Conservation (phyloP, 2,888 invertebrate genomes). For the Bombyx huttoni region DNA sequence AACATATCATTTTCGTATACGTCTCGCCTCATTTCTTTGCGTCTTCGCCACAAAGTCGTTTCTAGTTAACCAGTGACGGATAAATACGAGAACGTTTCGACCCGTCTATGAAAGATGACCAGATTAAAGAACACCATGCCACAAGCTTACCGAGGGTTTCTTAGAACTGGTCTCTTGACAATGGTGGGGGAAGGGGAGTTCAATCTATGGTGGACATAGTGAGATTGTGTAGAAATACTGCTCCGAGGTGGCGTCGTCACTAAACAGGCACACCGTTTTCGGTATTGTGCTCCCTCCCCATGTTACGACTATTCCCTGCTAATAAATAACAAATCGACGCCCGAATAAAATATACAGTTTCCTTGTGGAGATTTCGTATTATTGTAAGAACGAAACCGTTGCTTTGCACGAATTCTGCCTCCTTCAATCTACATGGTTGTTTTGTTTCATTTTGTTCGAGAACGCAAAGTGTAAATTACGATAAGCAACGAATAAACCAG, state of each 20-base stretch:
- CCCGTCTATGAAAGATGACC: constrained; percentile 36
- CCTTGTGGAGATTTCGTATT: constrained; percentile 50
- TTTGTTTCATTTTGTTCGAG: constrained; percentile 21
- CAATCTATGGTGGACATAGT: constrained; percentile 33
- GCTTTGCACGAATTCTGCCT: constrained; percentile 32
- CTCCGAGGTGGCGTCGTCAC: constrained; percentile 52
- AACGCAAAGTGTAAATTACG: constrained; percentile 33
- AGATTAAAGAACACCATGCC: constrained; percentile 31
- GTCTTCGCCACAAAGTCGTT: constrained; percentile 48
- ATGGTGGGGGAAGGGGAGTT: constrained; percentile 35
- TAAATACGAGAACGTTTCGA: constrained; percentile 40
- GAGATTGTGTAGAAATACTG: constrained; percentile 44
- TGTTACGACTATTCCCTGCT: constrained; percentile 66
- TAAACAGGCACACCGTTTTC: constrained; percentile 65
- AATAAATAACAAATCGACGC: constrained; percentile 72
- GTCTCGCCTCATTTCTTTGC: constrained; percentile 52
- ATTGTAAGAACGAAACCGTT: constrained; percentile 34
- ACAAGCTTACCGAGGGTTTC: constrained; percentile 26
- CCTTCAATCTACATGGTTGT: constrained; percentile 30
- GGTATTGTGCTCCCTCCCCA: constrained; percentile 58
- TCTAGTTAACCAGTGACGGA: constrained; percentile 42
- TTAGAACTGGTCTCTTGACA: constrained; percentile 19
- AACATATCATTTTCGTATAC: constrained; percentile 7
- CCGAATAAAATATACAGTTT: constrained; percentile 63
- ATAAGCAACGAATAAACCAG: constrained; percentile 25